Base-by-base conservation (phyloP, 23 tunicate genomes). In the Ascidia mentula region DNA sequence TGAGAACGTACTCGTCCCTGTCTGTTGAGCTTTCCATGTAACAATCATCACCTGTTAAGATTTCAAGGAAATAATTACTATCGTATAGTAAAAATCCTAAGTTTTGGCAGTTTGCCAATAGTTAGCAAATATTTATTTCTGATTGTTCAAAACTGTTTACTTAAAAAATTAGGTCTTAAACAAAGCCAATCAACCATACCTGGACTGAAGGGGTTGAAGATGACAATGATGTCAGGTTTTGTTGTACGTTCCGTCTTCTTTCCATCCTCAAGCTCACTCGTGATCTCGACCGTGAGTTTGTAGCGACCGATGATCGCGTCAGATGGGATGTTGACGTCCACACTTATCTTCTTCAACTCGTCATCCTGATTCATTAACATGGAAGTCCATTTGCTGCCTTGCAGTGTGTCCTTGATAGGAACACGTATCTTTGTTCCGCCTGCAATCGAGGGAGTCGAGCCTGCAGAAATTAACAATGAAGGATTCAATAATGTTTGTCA, bases 1-100 rank as follows among this genome's bases (percentile, higher is more conserved):
- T 80, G 45, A 92, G 79, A 32, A 82, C 92, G 75, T 92, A 92
- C 42, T 92, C 97, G 61, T 92, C 60, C 20, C 97, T 76, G 40
- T 82, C 74, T n/a, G 36, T 35, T 45, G 78, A 88, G 26, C 79
- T 61, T 9, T 45, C 88, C 92, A 92, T 87, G 69, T 82, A 92
- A 26, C 83, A 88, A n/a, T 81, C 87, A 80, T 92, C 97, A 40
- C 59, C 97, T 92, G 76, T 36, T 80, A 82, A 59, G 75, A 6
- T 20, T n/a, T n/a, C n/a, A n/a, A n/a, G n/a, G n/a, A n/a, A n/a
- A n/a, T n/a, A n/a, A n/a, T n/a, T n/a, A n/a, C n/a, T n/a, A n/a
- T n/a, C n/a, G n/a, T n/a, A n/a, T n/a, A n/a, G n/a, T n/a, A n/a
- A n/a, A n/a, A n/a, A n/a, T n/a, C n/a, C n/a, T n/a, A n/a, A n/a